Evolutionary conservation across 2,113 vertebrate genomes (phyloP).

Genomic region (Heterochromis multidens): DNA sequence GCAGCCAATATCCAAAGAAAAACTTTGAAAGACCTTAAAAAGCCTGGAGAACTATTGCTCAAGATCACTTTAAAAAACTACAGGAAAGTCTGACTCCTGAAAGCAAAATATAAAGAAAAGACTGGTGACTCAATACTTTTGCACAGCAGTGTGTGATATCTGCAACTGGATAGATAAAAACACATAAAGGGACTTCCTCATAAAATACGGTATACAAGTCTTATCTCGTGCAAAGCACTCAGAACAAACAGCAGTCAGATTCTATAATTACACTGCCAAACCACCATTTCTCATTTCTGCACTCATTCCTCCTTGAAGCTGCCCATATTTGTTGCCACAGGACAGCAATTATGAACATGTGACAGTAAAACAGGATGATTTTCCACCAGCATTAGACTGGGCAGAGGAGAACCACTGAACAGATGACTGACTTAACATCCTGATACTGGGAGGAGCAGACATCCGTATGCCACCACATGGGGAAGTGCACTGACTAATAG

Average conservation of each 20-base stretch:
- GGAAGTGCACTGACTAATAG: conserved; percentile 45
- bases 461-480: conserved; percentile 38
- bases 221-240: neutral
- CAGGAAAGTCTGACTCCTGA: neutral
- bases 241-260: neutral
- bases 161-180: neutral
- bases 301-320: neutral
- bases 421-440: conserved; percentile 49
- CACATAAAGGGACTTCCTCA: neutral
- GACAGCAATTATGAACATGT: conserved; percentile 15
- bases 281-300: neutral
- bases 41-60: neutral
- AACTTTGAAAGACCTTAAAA: neutral
- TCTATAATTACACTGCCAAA: conserved; percentile 30
- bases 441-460: conserved; percentile 53
- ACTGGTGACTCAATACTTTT: neutral
- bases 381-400: neutral
- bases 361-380: conserved; percentile 1
- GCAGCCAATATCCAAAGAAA: neutral
- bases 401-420: conserved; percentile 24
- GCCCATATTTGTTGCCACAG: neutral
- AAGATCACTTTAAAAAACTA: neutral
- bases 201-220: neutral
- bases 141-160: neutral
- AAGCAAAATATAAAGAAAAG: neutral